phyloP scores from a whole-genome alignment of 2,113 vertebrate genomes.

The Sialia sialis region DNA sequence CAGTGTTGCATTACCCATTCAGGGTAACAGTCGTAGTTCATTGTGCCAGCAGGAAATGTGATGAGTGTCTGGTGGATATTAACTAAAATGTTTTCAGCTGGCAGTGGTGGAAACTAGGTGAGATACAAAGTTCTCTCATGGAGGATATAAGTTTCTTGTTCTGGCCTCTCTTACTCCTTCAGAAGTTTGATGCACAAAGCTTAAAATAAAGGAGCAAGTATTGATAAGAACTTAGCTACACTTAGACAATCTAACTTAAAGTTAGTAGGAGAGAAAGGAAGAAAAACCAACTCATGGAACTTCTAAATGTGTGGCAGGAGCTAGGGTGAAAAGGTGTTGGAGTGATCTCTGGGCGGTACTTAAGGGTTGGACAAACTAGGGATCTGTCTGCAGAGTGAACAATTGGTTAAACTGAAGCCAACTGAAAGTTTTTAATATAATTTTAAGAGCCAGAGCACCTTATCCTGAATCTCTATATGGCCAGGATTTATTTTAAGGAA shows the following conservation, averaged over 20 bases:
- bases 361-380: not conserved
- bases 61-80: not conserved
- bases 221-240: not conserved
- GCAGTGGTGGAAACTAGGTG: not conserved
- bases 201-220: not conserved
- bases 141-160: not conserved
- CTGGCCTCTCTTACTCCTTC: not conserved
- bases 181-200: not conserved
- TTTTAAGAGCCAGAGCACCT: not conserved
- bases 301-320: not conserved
- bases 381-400: not conserved
- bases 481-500: not conserved
- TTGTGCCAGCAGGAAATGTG: not conserved
- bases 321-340: not conserved
- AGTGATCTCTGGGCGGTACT: not conserved
- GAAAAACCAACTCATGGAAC: fast-evolving
- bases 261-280: not conserved
- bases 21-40: not conserved
- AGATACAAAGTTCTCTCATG: not conserved
- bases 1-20: not conserved
- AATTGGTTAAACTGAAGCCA: not conserved
- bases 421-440: not conserved
- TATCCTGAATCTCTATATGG: not conserved
- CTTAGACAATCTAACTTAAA: not conserved
- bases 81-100: not conserved